Conservation (phyloP, 2,888 invertebrate genomes). For the Cryptocheilus praepositus region DNA sequence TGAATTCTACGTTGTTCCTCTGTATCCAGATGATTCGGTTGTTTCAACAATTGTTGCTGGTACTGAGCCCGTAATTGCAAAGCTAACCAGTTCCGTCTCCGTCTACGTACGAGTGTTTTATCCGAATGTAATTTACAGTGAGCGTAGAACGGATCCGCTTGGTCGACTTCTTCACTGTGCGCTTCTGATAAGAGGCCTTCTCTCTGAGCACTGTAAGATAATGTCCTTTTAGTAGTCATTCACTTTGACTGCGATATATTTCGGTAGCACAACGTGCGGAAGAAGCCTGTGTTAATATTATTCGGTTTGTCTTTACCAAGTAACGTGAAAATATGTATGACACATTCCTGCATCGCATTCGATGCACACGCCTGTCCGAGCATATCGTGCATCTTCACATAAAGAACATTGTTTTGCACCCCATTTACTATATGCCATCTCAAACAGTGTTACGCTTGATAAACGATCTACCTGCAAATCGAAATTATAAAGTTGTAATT, state of each 20-base stretch:
- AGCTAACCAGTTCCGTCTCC: slow-evolving; percentile 90
- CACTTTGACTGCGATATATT: not conserved
- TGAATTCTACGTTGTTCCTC: slow-evolving; percentile 86
- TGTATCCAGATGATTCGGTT: slow-evolving; percentile 80
- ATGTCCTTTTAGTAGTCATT: not conserved
- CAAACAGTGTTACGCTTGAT: slow-evolving; percentile 94
- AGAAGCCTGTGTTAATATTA: slow-evolving; percentile 2
- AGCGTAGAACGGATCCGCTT: slow-evolving; percentile 97
- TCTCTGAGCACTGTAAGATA: slow-evolving; percentile 86
- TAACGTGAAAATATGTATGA: slow-evolving; percentile 97
- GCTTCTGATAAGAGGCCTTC: slow-evolving; percentile 95
- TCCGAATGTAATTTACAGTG: slow-evolving; percentile 97
- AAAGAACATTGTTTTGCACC: slow-evolving; percentile 94
- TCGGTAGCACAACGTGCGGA: not conserved
- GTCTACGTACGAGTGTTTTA: slow-evolving; percentile 87
- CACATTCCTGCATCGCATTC: slow-evolving; percentile 99
- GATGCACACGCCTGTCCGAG: slow-evolving; percentile 95
- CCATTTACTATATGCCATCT: slow-evolving; percentile 98
- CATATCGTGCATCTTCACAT: slow-evolving; percentile 90
- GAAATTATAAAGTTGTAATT: slow-evolving; percentile 13
- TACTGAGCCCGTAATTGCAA: slow-evolving; percentile 87
- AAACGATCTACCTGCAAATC: slow-evolving; percentile 83
- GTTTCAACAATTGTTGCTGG: slow-evolving; percentile 77
- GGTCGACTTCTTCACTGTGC: slow-evolving; percentile 91
- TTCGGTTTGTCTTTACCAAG: slow-evolving; percentile 81